A percentile compares a stretch with the other conserved stretches of the same genome.
Evolutionary conservation across 2,113 vertebrate species (phyloP).

Genomic region (Toxotes chatareus): DNA sequence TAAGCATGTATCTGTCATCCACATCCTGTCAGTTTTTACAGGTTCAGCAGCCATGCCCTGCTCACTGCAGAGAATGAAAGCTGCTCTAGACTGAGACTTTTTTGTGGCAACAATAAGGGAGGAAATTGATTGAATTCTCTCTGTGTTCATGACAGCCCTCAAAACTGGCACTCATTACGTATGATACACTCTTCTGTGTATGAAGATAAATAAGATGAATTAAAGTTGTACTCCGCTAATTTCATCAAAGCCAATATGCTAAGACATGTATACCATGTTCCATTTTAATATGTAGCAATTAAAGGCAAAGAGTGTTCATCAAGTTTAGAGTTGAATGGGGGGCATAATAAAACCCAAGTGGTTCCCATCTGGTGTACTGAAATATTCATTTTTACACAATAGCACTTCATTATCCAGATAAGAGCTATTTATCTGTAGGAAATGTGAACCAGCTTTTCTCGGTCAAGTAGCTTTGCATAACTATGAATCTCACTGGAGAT

Average conservation of each 20-base stretch:
- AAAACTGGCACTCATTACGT: background rate
- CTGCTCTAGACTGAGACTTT: background rate
- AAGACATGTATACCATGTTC: background rate
- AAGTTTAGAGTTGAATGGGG: background rate
- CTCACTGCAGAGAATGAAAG: background rate
- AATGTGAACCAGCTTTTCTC: background rate
- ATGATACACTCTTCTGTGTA: background rate
- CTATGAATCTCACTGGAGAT: background rate
- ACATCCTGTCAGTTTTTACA: constrained; percentile 4
- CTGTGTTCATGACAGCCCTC: background rate
- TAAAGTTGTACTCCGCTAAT: background rate
- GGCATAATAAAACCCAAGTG: background rate
- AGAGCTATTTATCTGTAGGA: background rate
- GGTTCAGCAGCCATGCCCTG: constrained; percentile 5
- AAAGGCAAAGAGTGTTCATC: background rate
- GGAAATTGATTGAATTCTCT: constrained; percentile 3
- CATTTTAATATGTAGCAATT: background rate
- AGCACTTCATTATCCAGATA: constrained; percentile 2
- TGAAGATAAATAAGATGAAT: constrained; percentile 9
- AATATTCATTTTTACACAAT: background rate
- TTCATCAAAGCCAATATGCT: background rate
- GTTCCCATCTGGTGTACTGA: constrained; percentile 2
- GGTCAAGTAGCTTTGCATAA: constrained; percentile 9
- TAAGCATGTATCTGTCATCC: constrained; percentile 33
- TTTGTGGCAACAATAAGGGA: background rate